phyloP scores from a whole-genome alignment of 2,113 vertebrate species.

The Pipa parva region DNA sequence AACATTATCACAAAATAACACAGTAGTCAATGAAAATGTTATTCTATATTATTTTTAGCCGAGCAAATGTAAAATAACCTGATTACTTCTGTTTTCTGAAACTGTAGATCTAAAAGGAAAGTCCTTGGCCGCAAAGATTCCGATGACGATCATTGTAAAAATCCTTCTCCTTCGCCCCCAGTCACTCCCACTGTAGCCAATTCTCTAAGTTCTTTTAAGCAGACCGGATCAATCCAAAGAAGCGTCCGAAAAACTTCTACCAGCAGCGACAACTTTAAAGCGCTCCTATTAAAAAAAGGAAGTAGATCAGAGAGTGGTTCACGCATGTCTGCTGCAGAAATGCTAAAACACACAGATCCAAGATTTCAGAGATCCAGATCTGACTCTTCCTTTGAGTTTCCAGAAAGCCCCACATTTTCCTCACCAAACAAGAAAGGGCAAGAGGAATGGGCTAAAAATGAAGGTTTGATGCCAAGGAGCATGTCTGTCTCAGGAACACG shows the following conservation, averaged over 20 bases:
- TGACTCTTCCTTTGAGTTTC: slow-evolving; percentile 55
- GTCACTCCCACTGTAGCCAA: slow-evolving; percentile 73
- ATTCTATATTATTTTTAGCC: too few species aligned
- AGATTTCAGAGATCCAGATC: slow-evolving; percentile 73
- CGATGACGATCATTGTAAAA: slow-evolving; percentile 76
- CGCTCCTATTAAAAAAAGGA: slow-evolving; percentile 93
- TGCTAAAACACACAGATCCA: slow-evolving; percentile 88
- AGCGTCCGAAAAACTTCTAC: slow-evolving; percentile 85
- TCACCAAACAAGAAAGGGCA: slow-evolving; percentile 65
- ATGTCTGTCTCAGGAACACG: slow-evolving; percentile 71
- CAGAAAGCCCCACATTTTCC: slow-evolving; percentile 59
- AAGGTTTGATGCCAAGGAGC: slow-evolving; percentile 73
- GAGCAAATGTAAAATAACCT: too few species aligned
- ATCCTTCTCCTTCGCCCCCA: slow-evolving; percentile 79
- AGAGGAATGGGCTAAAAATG: slow-evolving; percentile 83
- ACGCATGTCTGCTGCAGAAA: slow-evolving; percentile 91
- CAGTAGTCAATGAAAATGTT: too few species aligned
- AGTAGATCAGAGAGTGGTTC: slow-evolving; percentile 85
- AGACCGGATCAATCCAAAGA: slow-evolving; percentile 82
- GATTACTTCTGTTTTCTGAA: too few species aligned
- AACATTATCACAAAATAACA: too few species aligned
- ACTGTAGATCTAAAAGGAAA: slow-evolving; percentile 89
- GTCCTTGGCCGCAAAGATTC: slow-evolving; percentile 92
- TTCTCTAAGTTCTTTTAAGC: slow-evolving; percentile 68
- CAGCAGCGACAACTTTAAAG: slow-evolving; percentile 96